Percentiles rank a stretch among this genome's conserved stretches.
phyloP scores from a whole-genome alignment of 2,888 invertebrate genomes.

The Agrenia bidenticulata region DNA sequence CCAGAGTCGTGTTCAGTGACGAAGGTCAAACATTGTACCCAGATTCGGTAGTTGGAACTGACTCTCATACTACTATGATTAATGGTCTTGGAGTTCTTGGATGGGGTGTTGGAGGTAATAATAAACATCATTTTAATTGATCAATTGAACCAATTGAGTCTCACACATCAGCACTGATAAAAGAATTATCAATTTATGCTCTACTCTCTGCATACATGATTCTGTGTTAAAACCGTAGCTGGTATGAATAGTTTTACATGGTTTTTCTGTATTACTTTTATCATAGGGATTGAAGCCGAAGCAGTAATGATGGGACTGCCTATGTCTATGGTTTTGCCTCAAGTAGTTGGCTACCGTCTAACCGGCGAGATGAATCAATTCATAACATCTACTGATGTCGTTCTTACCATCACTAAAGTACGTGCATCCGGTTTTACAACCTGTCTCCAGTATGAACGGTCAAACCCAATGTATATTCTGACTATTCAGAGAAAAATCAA shows the following conservation, averaged over 20 bases:
- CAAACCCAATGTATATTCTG: too few species aligned
- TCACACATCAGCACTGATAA: not conserved
- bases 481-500: too few species aligned
- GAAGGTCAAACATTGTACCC: slow-evolving; percentile 69
- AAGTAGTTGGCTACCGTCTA: slow-evolving; percentile 92
- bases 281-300: slow-evolving; percentile 93
- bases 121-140: not conserved
- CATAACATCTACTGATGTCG: slow-evolving; percentile 94
- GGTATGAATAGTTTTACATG: too few species aligned
- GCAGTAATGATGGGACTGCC: slow-evolving; percentile 98
- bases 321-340: slow-evolving; percentile 94
- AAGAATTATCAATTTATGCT: not conserved
- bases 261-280: too few species aligned
- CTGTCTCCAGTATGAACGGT: too few species aligned
- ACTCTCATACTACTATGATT: slow-evolving; percentile 99
- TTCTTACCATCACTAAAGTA: slow-evolving; percentile 95
- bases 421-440: too few species aligned
- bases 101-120: slow-evolving; percentile 85
- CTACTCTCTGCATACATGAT: too few species aligned
- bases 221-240: too few species aligned
- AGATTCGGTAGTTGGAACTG: slow-evolving; percentile 93
- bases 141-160: too few species aligned
- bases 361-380: slow-evolving; percentile 76
- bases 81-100: slow-evolving; percentile 95
- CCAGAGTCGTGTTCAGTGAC: slow-evolving; percentile 80